Conservation (phyloP, 2,888 invertebrate genomes). For the Scaptodrosophila latifasciaeformis region DNA sequence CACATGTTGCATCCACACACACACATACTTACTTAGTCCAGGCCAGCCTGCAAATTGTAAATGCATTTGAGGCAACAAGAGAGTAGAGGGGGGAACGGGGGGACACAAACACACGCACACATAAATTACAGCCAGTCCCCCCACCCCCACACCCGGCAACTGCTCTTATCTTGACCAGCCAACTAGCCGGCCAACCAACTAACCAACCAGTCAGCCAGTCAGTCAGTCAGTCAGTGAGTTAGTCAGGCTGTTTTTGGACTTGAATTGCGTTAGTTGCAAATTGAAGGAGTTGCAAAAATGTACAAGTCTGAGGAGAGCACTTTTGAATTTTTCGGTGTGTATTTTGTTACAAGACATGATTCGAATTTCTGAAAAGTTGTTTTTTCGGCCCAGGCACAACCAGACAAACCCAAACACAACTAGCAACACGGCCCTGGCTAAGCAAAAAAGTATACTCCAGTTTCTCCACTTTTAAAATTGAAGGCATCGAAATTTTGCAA, state of each 20-base stretch:
- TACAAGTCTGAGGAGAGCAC: constrained; percentile 22
- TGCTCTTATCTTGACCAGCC: constrained; percentile 12
- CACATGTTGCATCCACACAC: constrained; percentile 6
- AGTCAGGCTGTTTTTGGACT: background rate
- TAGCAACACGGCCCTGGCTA: too few species aligned
- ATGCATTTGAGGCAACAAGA: too few species aligned
- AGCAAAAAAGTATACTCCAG: too few species aligned
- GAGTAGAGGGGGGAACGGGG: too few species aligned
- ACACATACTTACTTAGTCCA: constrained; percentile 3
- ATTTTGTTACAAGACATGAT: constrained; percentile 70
- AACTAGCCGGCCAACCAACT: too few species aligned
- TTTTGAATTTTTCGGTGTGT: constrained; percentile 50
- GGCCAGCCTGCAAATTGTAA: too few species aligned
- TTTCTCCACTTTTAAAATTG: too few species aligned
- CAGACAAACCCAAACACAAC: constrained; percentile 10
- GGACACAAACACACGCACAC: background rate
- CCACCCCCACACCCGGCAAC: background rate
- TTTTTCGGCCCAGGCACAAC: constrained; percentile 1
- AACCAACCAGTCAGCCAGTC: too few species aligned
- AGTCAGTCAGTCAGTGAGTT: too few species aligned
- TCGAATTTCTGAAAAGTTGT: constrained; percentile 65
- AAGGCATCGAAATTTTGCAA: too few species aligned
- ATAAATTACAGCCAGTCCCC: background rate
- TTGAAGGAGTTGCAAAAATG: background rate
- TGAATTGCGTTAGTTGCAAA: background rate